A percentile compares a stretch with the other conserved stretches of the same genome.
Conservation (phyloP, 1,140 invertebrate species). For the Drosophila tani region DNA sequence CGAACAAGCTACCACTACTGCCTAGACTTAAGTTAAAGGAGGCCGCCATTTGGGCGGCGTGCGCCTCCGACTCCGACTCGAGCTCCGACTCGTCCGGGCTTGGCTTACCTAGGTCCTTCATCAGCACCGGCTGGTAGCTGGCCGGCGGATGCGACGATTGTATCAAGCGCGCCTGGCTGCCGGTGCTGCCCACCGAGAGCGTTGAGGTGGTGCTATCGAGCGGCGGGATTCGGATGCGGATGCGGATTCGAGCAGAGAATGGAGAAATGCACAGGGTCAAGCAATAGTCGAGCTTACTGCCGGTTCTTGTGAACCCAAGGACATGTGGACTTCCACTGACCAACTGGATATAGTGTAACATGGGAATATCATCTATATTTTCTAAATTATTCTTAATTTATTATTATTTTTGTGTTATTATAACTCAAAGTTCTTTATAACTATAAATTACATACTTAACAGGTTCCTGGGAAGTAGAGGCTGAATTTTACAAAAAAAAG, state of each 20-base stretch:
- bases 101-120: slow-evolving; percentile 94
- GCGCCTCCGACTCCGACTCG: slow-evolving; percentile 72
- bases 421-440: background rate
- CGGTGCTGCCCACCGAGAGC: slow-evolving; percentile 96
- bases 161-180: slow-evolving; percentile 96
- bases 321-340: slow-evolving; percentile 8
- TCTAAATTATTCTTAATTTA: no score
- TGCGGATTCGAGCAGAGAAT: slow-evolving; percentile 22
- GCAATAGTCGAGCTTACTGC: slow-evolving; percentile 45
- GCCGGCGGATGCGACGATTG: slow-evolving; percentile 96
- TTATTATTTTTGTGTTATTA: no score
- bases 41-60: slow-evolving; percentile 76
- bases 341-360: slow-evolving; percentile 4
- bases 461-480: background rate
- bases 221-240: slow-evolving; percentile 21
- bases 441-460: background rate
- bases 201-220: slow-evolving; percentile 94
- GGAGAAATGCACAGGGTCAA: slow-evolving; percentile 35
- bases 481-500: no score
- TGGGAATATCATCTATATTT: no score
- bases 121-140: slow-evolving; percentile 93
- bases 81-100: slow-evolving; percentile 71
- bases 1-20: slow-evolving; percentile 82
- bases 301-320: background rate
- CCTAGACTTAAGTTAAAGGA: slow-evolving; percentile 83